Evolutionary conservation across 2,888 invertebrate species (phyloP).

Genomic region (Spodoptera exigua): DNA sequence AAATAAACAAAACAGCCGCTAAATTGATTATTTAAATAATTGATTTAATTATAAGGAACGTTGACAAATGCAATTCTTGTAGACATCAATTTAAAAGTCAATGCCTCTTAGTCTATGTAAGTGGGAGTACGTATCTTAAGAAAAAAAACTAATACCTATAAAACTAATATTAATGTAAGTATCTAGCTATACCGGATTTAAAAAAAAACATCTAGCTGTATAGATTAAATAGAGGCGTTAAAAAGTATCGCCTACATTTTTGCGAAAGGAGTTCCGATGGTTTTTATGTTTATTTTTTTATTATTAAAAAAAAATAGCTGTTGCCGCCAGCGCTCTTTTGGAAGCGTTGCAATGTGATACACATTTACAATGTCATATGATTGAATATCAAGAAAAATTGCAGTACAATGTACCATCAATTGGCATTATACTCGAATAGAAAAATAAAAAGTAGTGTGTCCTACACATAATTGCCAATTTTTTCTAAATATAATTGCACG

Average conservation of each 20-base stretch:
- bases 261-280: constrained; percentile 43
- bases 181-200: constrained; percentile 10
- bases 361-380: too few relatives aligned
- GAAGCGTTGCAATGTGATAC: too few relatives aligned
- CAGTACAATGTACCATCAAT: too few relatives aligned
- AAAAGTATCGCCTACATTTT: constrained; percentile 36
- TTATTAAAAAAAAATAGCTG: too few relatives aligned
- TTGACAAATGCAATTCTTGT: constrained; percentile 3
- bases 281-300: too few relatives aligned
- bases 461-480: too few relatives aligned
- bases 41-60: constrained; percentile 7
- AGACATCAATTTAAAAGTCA: constrained; percentile 13
- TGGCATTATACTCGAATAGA: too few relatives aligned
- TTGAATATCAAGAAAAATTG: too few relatives aligned
- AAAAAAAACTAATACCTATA: constrained; percentile 9
- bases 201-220: constrained; percentile 5
- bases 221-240: constrained; percentile 17
- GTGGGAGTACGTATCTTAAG: constrained; percentile 21
- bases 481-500: too few relatives aligned
- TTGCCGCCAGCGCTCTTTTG: too few relatives aligned
- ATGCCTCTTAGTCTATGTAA: background rate
- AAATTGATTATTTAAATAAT: too few relatives aligned
- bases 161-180: constrained; percentile 30
- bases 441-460: too few relatives aligned
- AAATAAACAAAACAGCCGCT: background rate